These are phyloP conservation scores for Zaprionus ornatus DNA, from an alignment of 1,140 invertebrate genomes.

Conservation along the genomic window DNA sequence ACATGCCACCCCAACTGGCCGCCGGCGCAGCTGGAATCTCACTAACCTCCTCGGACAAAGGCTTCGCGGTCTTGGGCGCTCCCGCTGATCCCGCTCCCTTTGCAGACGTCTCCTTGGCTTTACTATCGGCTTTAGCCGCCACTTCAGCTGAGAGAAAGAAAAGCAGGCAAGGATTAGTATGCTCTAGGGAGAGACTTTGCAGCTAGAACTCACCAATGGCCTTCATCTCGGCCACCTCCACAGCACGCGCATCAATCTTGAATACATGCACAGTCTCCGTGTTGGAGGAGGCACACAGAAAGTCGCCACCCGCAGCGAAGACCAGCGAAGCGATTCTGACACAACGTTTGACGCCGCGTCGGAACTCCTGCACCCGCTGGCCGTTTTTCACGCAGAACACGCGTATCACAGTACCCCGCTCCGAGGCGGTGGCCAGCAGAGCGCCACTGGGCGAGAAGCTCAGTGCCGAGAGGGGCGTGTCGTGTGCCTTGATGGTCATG, in stretches of 20 bases:
- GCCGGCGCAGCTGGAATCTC: not conserved
- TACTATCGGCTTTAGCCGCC: slow-evolving; percentile 49
- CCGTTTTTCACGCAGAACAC: slow-evolving; percentile 96
- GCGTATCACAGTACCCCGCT: slow-evolving; percentile 98
- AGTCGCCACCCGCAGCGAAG: slow-evolving; percentile 96
- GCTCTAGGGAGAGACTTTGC: not conserved
- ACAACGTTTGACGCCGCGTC: slow-evolving; percentile 97
- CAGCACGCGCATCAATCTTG: slow-evolving; percentile 87
- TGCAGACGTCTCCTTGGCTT: not conserved
- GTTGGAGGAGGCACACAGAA: slow-evolving; percentile 96
- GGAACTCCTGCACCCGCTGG: slow-evolving; percentile 96
- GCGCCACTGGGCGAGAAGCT: slow-evolving; percentile 95
- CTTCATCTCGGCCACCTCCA: slow-evolving; percentile 68
- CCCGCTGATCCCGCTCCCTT: slow-evolving; percentile 34
- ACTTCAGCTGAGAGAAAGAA: slow-evolving; percentile 51
- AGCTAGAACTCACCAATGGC: slow-evolving; percentile 54
- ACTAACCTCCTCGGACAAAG: not conserved
- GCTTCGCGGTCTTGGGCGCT: not conserved
- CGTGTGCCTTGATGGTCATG: slow-evolving; percentile 97
- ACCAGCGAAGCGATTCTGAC: slow-evolving; percentile 96
- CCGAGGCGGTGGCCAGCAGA: slow-evolving; percentile 96
- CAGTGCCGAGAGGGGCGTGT: slow-evolving; percentile 96
- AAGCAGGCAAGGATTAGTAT: not conserved
- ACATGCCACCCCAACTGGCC: slow-evolving; percentile 73
- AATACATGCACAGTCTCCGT: slow-evolving; percentile 99